Percentiles rank a stretch among this genome's conserved stretches.
These are phyloP conservation scores for Acestrorhynchus altus DNA, from an alignment of 2,797 vertebrate species.

Conservation along the genomic window DNA sequence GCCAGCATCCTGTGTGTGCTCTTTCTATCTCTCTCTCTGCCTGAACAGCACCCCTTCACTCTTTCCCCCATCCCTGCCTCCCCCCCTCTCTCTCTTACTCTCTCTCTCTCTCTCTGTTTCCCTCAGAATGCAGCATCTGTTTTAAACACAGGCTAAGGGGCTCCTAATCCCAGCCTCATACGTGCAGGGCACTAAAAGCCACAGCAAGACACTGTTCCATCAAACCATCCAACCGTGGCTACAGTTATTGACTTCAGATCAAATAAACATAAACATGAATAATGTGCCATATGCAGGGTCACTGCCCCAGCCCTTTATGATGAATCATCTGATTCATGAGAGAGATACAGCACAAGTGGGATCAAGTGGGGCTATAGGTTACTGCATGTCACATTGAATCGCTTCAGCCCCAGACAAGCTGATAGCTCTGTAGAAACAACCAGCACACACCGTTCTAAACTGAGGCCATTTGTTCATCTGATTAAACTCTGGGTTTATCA, in stretches of 20 bases:
- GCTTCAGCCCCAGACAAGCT: conserved; percentile 25
- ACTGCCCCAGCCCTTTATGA: conserved; percentile 20
- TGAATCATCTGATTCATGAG: conserved; percentile 38
- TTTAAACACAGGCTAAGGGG: conserved; percentile 26
- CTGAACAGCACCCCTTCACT: conserved; percentile 13
- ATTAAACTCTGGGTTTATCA: conserved; percentile 25
- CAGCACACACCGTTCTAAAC: conserved; percentile 1
- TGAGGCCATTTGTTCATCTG: conserved; percentile 22
- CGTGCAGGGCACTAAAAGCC: conserved; percentile 10
- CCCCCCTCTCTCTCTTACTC: background rate
- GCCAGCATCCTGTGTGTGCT: conserved; percentile 66
- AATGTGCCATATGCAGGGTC: conserved; percentile 14
- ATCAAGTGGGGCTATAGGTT: conserved; percentile 14
- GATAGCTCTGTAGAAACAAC: conserved; percentile 21
- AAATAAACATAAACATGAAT: conserved; percentile 23
- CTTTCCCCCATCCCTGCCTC: background rate
- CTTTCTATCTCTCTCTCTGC: conserved; percentile 28
- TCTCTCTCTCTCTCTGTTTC: background rate
- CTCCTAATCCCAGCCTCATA: conserved; percentile 26
- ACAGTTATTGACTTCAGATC: conserved; percentile 37
- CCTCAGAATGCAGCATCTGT: conserved; percentile 2
- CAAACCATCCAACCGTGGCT: conserved; percentile 19
- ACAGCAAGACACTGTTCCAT: conserved; percentile 24
- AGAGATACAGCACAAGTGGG: conserved; percentile 13
- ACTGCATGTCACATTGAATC: background rate